Evolutionary conservation across 1,140 invertebrate genomes (phyloP).

Genomic region (Gryon sp.): DNA sequence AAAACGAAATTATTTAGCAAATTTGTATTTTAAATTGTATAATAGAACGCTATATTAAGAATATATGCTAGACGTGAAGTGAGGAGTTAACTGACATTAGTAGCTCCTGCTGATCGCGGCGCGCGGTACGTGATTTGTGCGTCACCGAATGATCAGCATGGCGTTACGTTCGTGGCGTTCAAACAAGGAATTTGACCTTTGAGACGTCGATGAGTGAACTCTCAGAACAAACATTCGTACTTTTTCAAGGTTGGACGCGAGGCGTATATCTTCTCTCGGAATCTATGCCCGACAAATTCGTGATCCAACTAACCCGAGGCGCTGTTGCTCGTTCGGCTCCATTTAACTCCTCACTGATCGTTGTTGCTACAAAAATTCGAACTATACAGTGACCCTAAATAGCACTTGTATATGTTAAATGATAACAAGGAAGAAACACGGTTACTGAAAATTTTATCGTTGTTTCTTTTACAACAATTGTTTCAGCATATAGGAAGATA

Average conservation of each 20-base stretch:
- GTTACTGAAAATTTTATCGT: too few relatives aligned
- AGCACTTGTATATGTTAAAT: too few relatives aligned
- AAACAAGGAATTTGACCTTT: conserved; percentile 52
- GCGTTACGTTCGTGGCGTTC: conserved; percentile 37
- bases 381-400: too few relatives aligned
- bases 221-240: conserved; percentile 45
- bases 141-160: conserved; percentile 16
- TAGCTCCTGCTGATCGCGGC: conserved; percentile 49
- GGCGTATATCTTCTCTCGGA: conserved; percentile 25
- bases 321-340: not conserved
- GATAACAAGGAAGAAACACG: too few relatives aligned
- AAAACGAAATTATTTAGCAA: too few relatives aligned
- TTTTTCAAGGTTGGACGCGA: conserved; percentile 24
- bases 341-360: too few relatives aligned
- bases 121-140: conserved; percentile 42
- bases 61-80: conserved; percentile 25
- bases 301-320: conserved; percentile 6
- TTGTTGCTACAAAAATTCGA: too few relatives aligned
- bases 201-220: conserved; percentile 48
- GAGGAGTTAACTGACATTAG: conserved; percentile 17
- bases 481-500: too few relatives aligned
- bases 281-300: conserved; percentile 17
- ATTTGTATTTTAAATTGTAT: too few relatives aligned
- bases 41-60: too few relatives aligned
- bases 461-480: too few relatives aligned